phyloP scores from a whole-genome alignment of 2,797 vertebrate species.

The Intellagama lesueurii region DNA sequence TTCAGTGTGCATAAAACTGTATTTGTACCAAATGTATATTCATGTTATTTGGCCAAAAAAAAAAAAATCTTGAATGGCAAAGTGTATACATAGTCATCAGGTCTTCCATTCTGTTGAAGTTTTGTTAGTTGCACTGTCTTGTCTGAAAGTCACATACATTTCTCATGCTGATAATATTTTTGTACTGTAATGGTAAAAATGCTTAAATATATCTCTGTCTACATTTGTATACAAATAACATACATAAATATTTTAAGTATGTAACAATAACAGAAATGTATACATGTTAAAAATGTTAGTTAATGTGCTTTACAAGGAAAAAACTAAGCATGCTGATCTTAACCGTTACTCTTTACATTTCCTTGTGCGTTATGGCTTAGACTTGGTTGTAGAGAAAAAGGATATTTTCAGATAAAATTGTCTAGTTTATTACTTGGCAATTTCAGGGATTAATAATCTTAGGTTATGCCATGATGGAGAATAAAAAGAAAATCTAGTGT shows the following conservation, averaged over 20 bases:
- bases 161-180: constrained; percentile 44
- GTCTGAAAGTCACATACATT: constrained; percentile 30
- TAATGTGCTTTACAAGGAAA: constrained; percentile 41
- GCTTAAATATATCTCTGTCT: constrained; percentile 37
- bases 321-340: constrained; percentile 31
- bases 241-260: constrained; percentile 2
- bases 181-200: constrained; percentile 34
- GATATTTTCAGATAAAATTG: constrained; percentile 50
- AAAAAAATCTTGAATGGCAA: background rate
- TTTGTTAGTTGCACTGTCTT: constrained; percentile 40
- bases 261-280: constrained; percentile 17
- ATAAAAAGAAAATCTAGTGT: constrained; percentile 33
- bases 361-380: background rate
- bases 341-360: constrained; percentile 9
- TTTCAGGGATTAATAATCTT: constrained; percentile 35
- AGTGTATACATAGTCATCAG: background rate
- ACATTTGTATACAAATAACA: constrained; percentile 23
- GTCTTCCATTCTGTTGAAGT: constrained; percentile 18
- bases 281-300: constrained; percentile 43
- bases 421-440: background rate
- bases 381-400: constrained; percentile 54
- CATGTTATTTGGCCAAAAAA: background rate
- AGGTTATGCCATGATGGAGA: constrained; percentile 34
- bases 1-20: constrained; percentile 43
- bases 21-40: constrained; percentile 28